Conservation (phyloP, 2,797 vertebrate genomes). For the Meda fulgida region DNA sequence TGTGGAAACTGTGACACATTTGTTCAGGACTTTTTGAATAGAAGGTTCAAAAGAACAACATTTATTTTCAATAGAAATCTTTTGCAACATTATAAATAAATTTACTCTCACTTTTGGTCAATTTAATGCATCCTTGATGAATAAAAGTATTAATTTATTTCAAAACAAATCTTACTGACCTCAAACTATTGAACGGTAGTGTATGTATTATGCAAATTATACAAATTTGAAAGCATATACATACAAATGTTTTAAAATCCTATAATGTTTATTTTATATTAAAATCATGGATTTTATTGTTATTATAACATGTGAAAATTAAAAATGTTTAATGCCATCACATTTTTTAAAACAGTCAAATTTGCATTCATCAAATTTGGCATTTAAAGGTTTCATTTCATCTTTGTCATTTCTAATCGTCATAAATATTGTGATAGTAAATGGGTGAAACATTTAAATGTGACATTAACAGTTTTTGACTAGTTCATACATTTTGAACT, state of each 20-base stretch:
- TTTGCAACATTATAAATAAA: neutral
- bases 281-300: neutral
- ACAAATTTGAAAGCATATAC: neutral
- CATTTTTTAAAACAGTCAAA: neutral
- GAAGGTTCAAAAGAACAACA: neutral
- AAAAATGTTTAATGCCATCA: neutral
- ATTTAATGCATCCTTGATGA: neutral
- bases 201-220: neutral
- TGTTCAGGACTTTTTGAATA: neutral
- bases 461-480: neutral
- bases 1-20: neutral
- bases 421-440: neutral
- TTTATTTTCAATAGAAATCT: neutral
- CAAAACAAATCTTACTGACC: neutral
- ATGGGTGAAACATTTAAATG: conserved; percentile 1
- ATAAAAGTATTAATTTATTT: neutral
- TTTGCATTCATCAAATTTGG: neutral
- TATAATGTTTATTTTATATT: neutral
- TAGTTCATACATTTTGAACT: neutral
- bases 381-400: neutral
- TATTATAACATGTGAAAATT: neutral
- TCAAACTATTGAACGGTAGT: neutral
- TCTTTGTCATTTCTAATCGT: neutral
- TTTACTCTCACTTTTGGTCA: neutral
- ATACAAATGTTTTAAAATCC: neutral